A percentile compares a stretch with the other conserved stretches of the same genome.
These are phyloP conservation scores for Drosophila triauraria DNA, from an alignment of 1,140 invertebrate genomes.

Conservation along the genomic window DNA sequence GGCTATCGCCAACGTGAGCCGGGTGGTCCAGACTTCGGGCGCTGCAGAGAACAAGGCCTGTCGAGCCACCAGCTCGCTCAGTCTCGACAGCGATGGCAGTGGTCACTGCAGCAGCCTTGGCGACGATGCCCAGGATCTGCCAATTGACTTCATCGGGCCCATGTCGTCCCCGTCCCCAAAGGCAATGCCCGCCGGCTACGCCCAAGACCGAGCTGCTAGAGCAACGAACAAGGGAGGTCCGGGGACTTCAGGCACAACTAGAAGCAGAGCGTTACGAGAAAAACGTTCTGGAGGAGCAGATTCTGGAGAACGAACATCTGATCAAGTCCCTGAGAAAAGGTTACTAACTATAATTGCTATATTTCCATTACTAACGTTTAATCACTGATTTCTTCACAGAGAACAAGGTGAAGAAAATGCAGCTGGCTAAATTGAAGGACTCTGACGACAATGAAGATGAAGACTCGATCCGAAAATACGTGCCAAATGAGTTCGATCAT, in stretches of 20 bases:
- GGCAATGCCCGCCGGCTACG: conserved; percentile 53
- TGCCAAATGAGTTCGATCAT: conserved; percentile 48
- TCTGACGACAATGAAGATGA: conserved; percentile 8
- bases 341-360: background rate
- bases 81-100: conserved; percentile 9
- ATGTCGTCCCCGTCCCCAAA: conserved; percentile 1
- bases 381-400: conserved; percentile 9
- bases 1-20: conserved; percentile 45
- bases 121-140: background rate
- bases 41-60: background rate
- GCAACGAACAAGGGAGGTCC: conserved; percentile 60
- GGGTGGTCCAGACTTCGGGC: background rate
- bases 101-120: conserved; percentile 7
- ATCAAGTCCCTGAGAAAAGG: conserved; percentile 44
- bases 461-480: conserved; percentile 3
- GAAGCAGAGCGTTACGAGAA: conserved; percentile 76
- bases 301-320: conserved; percentile 56
- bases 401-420: conserved; percentile 29
- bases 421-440: conserved; percentile 38
- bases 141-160: background rate
- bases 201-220: conserved; percentile 72
- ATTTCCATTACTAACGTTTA: background rate
- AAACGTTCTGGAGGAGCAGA: conserved; percentile 68
- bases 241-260: conserved; percentile 57
- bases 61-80: conserved; percentile 7